Evolutionary conservation across 2,888 invertebrate species (phyloP).

Genomic region (Pelosia muscerda): DNA sequence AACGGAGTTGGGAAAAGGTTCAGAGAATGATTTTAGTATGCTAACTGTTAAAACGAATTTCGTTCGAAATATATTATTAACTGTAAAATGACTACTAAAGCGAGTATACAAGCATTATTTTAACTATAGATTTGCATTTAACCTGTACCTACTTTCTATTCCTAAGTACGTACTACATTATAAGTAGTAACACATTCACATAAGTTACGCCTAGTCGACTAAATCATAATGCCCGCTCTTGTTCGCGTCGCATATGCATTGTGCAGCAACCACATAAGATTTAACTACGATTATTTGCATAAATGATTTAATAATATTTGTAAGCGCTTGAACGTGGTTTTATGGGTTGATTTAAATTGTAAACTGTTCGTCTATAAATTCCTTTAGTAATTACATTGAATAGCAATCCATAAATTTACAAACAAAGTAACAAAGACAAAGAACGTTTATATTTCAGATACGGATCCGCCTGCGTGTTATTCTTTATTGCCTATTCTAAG

Average conservation of each 20-base stretch:
- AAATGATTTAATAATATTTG: conserved; percentile 53
- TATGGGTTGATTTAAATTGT: conserved; percentile 12
- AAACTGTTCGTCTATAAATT: neutral
- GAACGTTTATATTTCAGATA: too few species aligned
- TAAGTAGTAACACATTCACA: conserved; percentile 26
- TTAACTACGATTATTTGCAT: conserved; percentile 47
- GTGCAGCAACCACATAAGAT: conserved; percentile 49
- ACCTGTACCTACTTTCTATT: neutral
- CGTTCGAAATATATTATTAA: too few species aligned
- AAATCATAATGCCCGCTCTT: conserved; percentile 39
- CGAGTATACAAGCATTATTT: neutral
- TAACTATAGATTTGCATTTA: neutral
- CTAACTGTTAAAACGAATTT: too few species aligned
- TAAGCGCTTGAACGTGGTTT: conserved; percentile 34
- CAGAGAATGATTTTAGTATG: too few species aligned
- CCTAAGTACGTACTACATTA: conserved; percentile 20
- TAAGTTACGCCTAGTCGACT: conserved; percentile 33
- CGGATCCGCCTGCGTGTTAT: too few species aligned
- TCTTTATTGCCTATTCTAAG: too few species aligned
- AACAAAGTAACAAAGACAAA: neutral
- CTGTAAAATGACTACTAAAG: neutral
- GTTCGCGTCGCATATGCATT: conserved; percentile 40
- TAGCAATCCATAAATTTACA: neutral
- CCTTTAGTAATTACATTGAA: neutral
- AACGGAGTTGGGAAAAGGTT: too few species aligned